These are phyloP conservation scores for Clarias pachynema DNA, from an alignment of 2,797 vertebrate genomes.

Conservation along the genomic window DNA sequence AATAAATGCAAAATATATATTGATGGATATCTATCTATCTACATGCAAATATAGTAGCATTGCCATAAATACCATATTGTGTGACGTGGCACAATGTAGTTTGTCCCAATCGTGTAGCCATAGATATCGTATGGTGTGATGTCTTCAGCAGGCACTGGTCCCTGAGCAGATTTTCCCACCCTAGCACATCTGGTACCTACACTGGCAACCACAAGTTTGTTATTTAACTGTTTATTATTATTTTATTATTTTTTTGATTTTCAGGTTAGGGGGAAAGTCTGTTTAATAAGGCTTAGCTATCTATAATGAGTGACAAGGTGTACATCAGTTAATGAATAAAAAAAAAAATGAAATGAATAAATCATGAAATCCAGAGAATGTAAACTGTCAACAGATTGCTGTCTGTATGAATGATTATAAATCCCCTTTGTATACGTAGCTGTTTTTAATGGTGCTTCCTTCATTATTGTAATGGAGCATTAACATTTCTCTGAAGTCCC, in stretches of 20 bases:
- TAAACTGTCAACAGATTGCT: background rate
- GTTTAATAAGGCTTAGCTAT: background rate
- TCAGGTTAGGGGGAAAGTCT: background rate
- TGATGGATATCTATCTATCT: too few relatives aligned
- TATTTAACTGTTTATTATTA: background rate
- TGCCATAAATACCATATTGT: too few relatives aligned
- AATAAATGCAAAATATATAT: too few relatives aligned
- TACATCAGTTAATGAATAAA: background rate
- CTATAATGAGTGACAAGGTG: background rate
- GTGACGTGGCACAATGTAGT: too few relatives aligned
- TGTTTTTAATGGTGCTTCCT: conserved; percentile 30
- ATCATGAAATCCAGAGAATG: background rate
- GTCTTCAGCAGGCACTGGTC: too few relatives aligned
- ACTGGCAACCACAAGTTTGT: background rate
- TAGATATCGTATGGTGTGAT: too few relatives aligned
- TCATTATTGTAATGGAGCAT: conserved; percentile 46
- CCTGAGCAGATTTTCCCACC: too few relatives aligned
- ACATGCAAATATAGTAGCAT: too few relatives aligned
- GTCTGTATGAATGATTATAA: conserved; percentile 3
- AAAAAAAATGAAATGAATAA: background rate
- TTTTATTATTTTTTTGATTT: background rate
- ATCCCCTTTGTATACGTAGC: background rate
- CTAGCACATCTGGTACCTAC: too few relatives aligned
- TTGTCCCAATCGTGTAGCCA: too few relatives aligned
- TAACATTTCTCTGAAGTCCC: conserved; percentile 33